phyloP scores from a whole-genome alignment of 2,113 vertebrate genomes.

The Nothobranchius kuhntae region DNA sequence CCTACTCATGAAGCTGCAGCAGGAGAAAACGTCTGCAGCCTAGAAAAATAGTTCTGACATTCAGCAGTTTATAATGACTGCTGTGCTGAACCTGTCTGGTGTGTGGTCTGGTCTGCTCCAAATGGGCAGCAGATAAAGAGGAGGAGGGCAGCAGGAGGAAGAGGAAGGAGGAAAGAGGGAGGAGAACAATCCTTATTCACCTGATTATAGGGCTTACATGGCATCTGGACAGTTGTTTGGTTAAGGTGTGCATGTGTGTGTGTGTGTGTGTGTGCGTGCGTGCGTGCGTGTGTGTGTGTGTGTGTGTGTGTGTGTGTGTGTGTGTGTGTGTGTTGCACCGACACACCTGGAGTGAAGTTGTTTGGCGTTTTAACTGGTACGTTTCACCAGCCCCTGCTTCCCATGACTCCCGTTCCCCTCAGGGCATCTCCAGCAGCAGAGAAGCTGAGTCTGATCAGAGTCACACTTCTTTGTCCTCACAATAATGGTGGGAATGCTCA shows the following conservation, averaged over 20 bases:
- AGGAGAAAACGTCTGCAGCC: not conserved
- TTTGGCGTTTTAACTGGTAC: conserved; percentile 49
- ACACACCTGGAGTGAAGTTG: conserved; percentile 69
- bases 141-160: conserved; percentile 35
- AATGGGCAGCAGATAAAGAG: conserved; percentile 24
- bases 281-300: not conserved
- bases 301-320: too few relatives aligned
- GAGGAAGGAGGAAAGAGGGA: conserved; percentile 30
- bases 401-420: too few relatives aligned
- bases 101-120: conserved; percentile 52
- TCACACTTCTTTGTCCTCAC: conserved; percentile 18
- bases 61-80: not conserved
- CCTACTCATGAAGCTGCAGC: not conserved
- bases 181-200: conserved; percentile 40
- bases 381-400: conserved; percentile 40
- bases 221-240: conserved; percentile 66
- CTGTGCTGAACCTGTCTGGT: conserved; percentile 29
- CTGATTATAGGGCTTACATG: conserved; percentile 66
- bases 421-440: conserved; percentile 6
- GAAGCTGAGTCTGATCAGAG: conserved; percentile 30
- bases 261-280: not conserved
- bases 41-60: not conserved
- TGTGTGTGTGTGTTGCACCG: conserved; percentile 27
- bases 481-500: not conserved
- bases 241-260: conserved; percentile 13